Conservation (phyloP, 2,888 invertebrate genomes). For the Machimus atricapillus region DNA sequence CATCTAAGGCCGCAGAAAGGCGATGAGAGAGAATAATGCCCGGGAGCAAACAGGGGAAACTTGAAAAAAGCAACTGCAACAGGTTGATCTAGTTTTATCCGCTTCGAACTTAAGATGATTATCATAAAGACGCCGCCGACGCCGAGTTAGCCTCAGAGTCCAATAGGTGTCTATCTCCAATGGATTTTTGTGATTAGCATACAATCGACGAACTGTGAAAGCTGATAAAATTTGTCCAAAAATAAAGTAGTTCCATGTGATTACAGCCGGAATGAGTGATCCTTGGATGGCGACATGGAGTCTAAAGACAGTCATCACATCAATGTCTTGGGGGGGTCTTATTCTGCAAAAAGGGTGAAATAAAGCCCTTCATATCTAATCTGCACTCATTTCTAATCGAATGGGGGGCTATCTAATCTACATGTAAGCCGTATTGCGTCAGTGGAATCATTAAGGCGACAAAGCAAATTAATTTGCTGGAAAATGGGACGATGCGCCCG, state of each 20-base stretch:
- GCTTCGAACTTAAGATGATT: neutral
- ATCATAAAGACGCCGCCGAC: neutral
- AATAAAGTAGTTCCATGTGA: neutral
- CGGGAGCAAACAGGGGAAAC: neutral
- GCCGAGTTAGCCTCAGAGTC: neutral
- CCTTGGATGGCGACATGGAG: neutral
- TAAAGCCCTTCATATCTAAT: neutral
- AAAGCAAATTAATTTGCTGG: constrained; percentile 3
- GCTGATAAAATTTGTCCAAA: neutral
- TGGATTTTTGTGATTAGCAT: neutral
- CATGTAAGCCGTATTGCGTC: neutral
- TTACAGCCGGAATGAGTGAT: neutral
- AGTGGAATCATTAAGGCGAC: neutral
- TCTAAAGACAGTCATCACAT: neutral
- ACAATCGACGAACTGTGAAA: neutral
- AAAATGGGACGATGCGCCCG: neutral
- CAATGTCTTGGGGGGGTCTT: neutral
- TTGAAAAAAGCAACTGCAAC: constrained; percentile 4
- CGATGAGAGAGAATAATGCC: neutral
- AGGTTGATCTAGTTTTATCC: constrained; percentile 24
- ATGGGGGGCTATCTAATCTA: neutral
- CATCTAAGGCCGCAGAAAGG: neutral
- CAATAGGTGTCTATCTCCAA: neutral
- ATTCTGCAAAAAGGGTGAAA: neutral
- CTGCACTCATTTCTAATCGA: neutral